phyloP scores from a whole-genome alignment of 2,888 invertebrate genomes.

The Pogonocherus hispidulus region DNA sequence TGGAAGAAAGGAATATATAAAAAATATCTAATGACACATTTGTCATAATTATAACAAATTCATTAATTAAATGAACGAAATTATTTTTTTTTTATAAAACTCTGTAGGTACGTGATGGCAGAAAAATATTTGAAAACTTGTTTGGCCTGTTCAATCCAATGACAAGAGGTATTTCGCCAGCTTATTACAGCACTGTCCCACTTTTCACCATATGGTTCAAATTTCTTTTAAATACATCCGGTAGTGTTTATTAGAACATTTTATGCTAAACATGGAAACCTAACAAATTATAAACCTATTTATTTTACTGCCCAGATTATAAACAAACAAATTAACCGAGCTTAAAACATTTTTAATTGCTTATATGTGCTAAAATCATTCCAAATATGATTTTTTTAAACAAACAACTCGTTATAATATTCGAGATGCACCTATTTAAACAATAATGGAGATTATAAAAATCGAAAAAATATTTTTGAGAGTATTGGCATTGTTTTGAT shows the following conservation, averaged over 20 bases:
- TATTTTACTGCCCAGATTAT: conserved; percentile 14
- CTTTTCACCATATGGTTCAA: conserved; percentile 17
- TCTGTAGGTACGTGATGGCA: no score
- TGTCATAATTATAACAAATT: no score
- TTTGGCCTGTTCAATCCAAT: no score
- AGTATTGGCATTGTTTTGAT: conserved; percentile 5
- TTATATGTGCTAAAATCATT: conserved; percentile 1
- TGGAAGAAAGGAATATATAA: no score
- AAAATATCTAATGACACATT: no score
- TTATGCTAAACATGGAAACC: conserved; percentile 18
- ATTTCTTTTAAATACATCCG: conserved; percentile 7
- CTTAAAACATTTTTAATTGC: conserved; percentile 17
- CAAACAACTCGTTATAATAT: conserved; percentile 2
- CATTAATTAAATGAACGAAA: no score
- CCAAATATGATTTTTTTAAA: conserved; percentile 25
- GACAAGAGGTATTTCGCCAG: background rate
- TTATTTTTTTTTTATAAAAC: no score
- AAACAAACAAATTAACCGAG: conserved; percentile 26
- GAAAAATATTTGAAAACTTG: no score
- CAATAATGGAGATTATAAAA: background rate
- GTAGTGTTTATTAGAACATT: conserved; percentile 24
- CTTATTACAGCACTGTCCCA: background rate
- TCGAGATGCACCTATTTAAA: background rate
- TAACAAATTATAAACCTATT: conserved; percentile 26
- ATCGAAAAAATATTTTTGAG: background rate